Base-by-base conservation (phyloP, 2,888 invertebrate genomes). In the Pristionchus arcanus region DNA sequence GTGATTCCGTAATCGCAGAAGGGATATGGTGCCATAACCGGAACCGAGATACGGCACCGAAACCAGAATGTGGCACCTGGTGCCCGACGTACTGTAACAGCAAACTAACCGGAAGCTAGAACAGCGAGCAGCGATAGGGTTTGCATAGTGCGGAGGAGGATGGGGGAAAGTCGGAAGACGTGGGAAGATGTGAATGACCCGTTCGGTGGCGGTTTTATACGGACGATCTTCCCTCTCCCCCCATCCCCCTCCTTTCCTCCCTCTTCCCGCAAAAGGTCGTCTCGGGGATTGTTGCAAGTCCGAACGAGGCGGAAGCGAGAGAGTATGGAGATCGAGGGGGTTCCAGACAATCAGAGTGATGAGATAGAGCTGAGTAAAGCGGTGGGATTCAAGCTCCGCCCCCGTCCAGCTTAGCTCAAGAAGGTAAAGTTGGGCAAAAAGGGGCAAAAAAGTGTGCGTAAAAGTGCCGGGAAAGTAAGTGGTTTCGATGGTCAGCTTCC, bases 281-380 rank as follows among this genome's bases (percentile, higher is more conserved):
- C 31, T 77, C 34, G 34, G 42, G 16, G 85, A 49, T 55, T 85
- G 85, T 59, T 85, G 85, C 63, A 63, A 85, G n/a, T 49, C 74
- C 74, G 74, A 34, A 19, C 15, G 74, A 28, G 15, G 85, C 59
- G 59, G 59, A 59, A 28, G 53, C 55, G 63, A 59, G 59, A 63
- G 85, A 31, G 59, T 59, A 59, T 2, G 55, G n/a, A 21, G 59
- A 85, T 49, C 7, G 34, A 19, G 59, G 85, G 59, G 85, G 21
- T 31, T 21, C 25, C 34, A 37, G 85, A 59, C 63, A 31, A 34
- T 11, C 34, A 85, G 59, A 11, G 59, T 25, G 21, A n/a, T 25
- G 59, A 85, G 85, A 85, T 81, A 81, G 81, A 28, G 31, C 37
- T 53, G 83, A 83, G 49, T 49, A 21, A 31, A 49, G 37, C n/a